Evolutionary conservation across 2,797 vertebrate species (phyloP).

Genomic region (Platalea minor): DNA sequence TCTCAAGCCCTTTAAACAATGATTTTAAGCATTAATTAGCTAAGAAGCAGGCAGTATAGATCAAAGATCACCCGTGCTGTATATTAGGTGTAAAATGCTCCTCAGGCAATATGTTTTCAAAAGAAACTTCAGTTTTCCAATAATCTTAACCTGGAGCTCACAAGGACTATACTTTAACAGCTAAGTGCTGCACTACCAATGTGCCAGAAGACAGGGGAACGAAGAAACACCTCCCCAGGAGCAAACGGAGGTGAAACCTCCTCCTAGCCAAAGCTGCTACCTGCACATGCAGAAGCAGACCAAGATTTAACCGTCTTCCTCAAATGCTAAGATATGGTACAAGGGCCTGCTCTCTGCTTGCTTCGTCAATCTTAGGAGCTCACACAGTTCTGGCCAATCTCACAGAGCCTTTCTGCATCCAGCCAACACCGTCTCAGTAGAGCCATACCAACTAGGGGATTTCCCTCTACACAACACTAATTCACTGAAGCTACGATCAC

Average conservation of each 20-base stretch:
- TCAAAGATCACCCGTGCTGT: not conserved
- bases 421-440: accelerated
- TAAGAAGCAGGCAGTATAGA: not conserved
- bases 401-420: not conserved
- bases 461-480: not conserved
- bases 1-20: not conserved
- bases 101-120: not conserved
- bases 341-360: not conserved
- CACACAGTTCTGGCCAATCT: not conserved
- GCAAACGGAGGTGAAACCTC: not conserved
- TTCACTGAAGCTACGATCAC: not conserved
- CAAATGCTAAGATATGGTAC: not conserved
- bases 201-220: not conserved
- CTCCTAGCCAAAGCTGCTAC: not conserved
- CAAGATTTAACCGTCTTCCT: not conserved
- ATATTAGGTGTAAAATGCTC: not conserved
- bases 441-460: not conserved
- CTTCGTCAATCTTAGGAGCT: not conserved
- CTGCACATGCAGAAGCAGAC: not conserved
- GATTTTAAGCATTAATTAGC: slow-evolving; percentile 33
- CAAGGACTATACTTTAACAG: not conserved
- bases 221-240: not conserved
- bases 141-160: not conserved
- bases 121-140: not conserved
- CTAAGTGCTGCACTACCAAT: not conserved